Conservation (phyloP, 2,888 invertebrate genomes). For the Ypsolopha sequella region DNA sequence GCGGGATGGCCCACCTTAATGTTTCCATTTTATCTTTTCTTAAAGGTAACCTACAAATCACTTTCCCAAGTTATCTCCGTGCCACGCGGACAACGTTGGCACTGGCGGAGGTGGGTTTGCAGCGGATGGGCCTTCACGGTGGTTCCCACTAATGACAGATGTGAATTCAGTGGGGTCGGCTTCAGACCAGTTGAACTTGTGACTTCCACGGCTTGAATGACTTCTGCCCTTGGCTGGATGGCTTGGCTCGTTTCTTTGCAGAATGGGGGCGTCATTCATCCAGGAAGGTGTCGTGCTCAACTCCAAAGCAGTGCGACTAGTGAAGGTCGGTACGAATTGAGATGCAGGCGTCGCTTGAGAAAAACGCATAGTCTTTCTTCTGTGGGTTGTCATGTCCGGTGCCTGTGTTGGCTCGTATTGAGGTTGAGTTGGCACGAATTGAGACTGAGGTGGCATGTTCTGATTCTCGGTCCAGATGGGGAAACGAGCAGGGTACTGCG, state of each 20-base stretch:
- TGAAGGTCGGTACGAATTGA: neutral
- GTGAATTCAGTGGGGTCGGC: constrained; percentile 2
- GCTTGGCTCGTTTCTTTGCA: too few relatives aligned
- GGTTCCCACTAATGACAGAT: neutral
- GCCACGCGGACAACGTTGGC: constrained; percentile 1
- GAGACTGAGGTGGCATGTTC: neutral
- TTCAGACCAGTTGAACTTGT: constrained; percentile 25
- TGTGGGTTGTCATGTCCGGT: neutral
- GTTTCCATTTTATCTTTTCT: too few relatives aligned
- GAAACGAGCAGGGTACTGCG: neutral
- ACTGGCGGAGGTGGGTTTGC: neutral
- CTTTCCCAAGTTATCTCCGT: constrained; percentile 4
- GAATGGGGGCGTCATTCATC: too few relatives aligned
- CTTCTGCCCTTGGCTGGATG: too few relatives aligned
- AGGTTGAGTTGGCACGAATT: neutral
- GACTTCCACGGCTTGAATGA: constrained; percentile 16
- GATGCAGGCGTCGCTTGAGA: neutral
- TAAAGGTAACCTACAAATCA: too few relatives aligned
- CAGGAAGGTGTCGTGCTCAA: too few relatives aligned
- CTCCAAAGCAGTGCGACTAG: too few relatives aligned
- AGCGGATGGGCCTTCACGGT: neutral
- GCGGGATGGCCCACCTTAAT: too few relatives aligned
- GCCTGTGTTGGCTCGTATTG: neutral
- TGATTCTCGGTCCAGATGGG: neutral
- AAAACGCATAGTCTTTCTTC: neutral